phyloP scores from a whole-genome alignment of 2,113 vertebrate species.

The Malurus alboscapulatus region DNA sequence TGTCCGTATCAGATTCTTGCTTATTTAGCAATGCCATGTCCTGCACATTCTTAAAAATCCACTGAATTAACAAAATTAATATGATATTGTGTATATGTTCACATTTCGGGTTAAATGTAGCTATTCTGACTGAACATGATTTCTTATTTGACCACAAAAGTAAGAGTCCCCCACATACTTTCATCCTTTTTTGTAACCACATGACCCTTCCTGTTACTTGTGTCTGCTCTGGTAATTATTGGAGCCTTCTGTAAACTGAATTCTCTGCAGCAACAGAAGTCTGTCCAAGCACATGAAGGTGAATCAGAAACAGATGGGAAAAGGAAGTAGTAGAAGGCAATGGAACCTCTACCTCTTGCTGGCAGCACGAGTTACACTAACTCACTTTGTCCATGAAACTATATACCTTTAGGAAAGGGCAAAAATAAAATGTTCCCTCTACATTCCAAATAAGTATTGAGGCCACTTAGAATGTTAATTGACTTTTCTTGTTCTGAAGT shows the following conservation, averaged over 20 bases:
- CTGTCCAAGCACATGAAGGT: neutral
- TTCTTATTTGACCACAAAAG: neutral
- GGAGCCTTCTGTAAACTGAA: neutral
- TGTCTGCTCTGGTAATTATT: neutral
- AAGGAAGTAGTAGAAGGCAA: neutral
- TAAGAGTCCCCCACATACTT: neutral
- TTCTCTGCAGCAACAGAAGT: neutral
- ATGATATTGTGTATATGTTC: neutral
- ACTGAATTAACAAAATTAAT: neutral
- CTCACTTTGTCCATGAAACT: neutral
- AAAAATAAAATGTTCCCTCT: fast-evolving
- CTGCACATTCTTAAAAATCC: neutral
- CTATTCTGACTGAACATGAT: neutral
- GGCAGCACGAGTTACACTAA: neutral
- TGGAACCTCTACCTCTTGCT: neutral
- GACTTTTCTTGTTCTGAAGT: neutral
- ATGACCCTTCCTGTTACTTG: neutral
- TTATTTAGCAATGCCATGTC: neutral
- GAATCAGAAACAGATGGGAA: neutral
- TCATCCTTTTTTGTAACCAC: neutral
- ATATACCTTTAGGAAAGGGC: neutral
- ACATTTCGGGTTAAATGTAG: neutral
- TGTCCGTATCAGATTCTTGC: neutral
- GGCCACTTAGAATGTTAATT: neutral
- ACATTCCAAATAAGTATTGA: neutral